A percentile compares a stretch with the other conserved stretches of the same genome.
phyloP scores from a whole-genome alignment of 92 coral and sea anemone species.

The Siderastrea siderea region DNA sequence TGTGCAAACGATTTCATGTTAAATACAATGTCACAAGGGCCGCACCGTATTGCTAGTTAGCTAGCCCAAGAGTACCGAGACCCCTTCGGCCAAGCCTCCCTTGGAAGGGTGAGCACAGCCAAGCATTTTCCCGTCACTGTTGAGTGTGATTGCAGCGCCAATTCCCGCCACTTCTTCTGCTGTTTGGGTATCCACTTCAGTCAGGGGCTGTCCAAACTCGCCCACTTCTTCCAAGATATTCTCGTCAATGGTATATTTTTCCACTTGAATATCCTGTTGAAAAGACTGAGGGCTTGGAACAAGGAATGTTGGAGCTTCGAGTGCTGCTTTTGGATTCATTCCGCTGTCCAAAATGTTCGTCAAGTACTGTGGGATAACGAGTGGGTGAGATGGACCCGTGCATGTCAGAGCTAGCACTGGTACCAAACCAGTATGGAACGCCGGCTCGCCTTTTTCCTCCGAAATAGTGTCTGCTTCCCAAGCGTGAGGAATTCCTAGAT shows the following conservation, averaged over 20 bases:
- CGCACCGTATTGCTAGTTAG: no score
- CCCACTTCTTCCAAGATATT: slow-evolving; percentile 70
- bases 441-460: not conserved
- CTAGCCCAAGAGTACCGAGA: slow-evolving; percentile 4
- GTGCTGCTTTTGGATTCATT: slow-evolving; percentile 86
- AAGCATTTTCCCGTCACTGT: slow-evolving; percentile 59
- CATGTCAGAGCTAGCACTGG: slow-evolving; percentile 88
- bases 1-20: no score
- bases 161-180: slow-evolving; percentile 66
- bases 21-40: not conserved
- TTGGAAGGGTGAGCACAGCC: slow-evolving; percentile 83
- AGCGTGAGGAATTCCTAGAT: slow-evolving; percentile 29
- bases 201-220: slow-evolving; percentile 75
- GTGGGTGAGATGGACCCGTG: slow-evolving; percentile 77
- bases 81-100: slow-evolving; percentile 89
- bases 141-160: slow-evolving; percentile 79
- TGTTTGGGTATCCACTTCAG: slow-evolving; percentile 72
- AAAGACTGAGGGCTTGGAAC: slow-evolving; percentile 69
- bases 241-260: slow-evolving; percentile 73
- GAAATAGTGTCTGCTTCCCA: not conserved
- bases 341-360: slow-evolving; percentile 85
- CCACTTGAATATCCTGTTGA: slow-evolving; percentile 85
- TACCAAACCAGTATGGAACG: slow-evolving; percentile 17
- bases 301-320: slow-evolving; percentile 81
- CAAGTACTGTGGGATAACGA: slow-evolving; percentile 79